Conservation (phyloP, 2,888 invertebrate species). For the Cataglyphis altisquamis region DNA sequence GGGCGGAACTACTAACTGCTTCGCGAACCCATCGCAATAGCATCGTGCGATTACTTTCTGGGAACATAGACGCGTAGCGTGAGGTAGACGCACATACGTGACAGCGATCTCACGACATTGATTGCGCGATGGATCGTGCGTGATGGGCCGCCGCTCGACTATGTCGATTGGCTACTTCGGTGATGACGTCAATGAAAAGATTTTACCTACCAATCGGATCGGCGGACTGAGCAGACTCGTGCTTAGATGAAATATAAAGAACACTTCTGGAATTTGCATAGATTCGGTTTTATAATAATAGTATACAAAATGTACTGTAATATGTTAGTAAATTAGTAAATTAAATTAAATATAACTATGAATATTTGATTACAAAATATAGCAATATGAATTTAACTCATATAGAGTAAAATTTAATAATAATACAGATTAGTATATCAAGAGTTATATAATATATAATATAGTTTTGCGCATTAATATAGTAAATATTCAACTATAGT, state of each 20-base stretch:
- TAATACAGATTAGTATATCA: no score
- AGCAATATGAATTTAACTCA: no score
- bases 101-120: no score
- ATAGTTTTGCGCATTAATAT: no score
- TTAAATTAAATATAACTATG: background rate
- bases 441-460: no score
- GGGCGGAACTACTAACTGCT: background rate
- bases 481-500: background rate
- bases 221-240: background rate
- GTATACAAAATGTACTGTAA: background rate
- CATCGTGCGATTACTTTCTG: slow-evolving; percentile 4
- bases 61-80: slow-evolving; percentile 44
- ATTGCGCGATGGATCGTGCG: background rate
- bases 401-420: background rate
- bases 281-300: background rate
- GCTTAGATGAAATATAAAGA: background rate
- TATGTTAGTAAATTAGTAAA: background rate
- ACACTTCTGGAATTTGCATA: background rate
- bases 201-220: background rate
- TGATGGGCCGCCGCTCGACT: background rate
- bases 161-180: background rate
- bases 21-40: background rate
- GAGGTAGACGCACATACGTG: background rate
- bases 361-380: background rate
- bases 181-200: background rate